Conservation (phyloP, 2,888 invertebrate genomes). For the Metalampra italica region DNA sequence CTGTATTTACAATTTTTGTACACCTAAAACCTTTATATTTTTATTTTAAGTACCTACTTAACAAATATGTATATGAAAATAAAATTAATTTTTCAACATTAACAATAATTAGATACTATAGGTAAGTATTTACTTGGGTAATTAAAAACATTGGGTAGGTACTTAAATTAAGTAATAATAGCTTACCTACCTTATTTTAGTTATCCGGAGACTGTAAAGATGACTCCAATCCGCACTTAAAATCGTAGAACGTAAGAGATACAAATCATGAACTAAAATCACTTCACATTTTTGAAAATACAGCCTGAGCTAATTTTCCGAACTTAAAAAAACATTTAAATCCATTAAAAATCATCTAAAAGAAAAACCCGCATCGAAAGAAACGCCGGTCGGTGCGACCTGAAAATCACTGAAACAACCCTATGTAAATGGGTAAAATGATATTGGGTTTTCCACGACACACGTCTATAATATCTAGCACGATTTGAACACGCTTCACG, state of each 20-base stretch:
- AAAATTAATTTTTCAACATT: no score
- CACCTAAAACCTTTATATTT: no score
- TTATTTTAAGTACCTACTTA: no score
- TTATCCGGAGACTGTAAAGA: no score
- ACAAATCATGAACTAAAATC: conserved; percentile 11
- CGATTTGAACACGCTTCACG: conserved; percentile 56
- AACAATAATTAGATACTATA: no score
- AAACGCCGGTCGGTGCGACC: conserved; percentile 41
- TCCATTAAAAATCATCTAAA: conserved; percentile 19
- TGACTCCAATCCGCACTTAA: not conserved
- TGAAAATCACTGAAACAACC: conserved; percentile 28
- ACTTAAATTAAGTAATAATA: no score
- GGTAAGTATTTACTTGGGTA: no score
- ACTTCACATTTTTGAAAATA: conserved; percentile 29
- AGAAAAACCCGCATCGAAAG: conserved; percentile 38
- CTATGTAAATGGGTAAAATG: conserved; percentile 29
- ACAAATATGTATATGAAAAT: no score
- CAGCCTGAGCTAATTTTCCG: conserved; percentile 19
- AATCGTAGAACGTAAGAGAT: not conserved
- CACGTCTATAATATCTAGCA: conserved; percentile 49
- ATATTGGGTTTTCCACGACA: conserved; percentile 51
- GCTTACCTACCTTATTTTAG: no score
- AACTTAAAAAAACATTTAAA: conserved; percentile 18
- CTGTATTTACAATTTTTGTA: no score
- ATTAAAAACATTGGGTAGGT: no score